Conservation (phyloP, 2,113 vertebrate genomes). For the Hyaena hyaena region DNA sequence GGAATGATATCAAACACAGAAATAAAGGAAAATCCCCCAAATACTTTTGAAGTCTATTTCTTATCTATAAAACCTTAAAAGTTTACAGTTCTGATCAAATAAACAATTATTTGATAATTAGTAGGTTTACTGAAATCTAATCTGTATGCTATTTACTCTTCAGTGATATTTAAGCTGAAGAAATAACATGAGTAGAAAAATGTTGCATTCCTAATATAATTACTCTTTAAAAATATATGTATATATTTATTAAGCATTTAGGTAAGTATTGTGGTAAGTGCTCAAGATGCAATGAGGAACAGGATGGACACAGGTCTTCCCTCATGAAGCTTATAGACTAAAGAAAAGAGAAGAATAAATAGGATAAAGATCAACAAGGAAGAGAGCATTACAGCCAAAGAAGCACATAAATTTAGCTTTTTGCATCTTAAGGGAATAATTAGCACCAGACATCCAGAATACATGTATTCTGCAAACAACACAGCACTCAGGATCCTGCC, state of each 20-base stretch:
- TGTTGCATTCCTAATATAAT: neutral
- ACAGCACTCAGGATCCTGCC: neutral
- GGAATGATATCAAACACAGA: neutral
- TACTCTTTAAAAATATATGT: neutral
- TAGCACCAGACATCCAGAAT: neutral
- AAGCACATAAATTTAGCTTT: neutral
- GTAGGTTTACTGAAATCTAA: neutral
- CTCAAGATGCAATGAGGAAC: neutral
- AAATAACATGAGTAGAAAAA: neutral
- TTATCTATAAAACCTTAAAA: neutral
- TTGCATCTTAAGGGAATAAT: neutral
- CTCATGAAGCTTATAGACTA: neutral
- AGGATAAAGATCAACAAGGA: neutral
- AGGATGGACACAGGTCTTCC: neutral
- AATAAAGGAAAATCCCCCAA: neutral
- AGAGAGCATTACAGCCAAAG: neutral
- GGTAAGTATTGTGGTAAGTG: neutral
- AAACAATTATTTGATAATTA: neutral
- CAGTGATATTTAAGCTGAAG: neutral
- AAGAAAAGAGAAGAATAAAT: neutral
- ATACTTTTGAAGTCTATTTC: neutral
- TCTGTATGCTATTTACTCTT: neutral
- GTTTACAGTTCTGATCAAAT: neutral
- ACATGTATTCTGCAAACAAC: neutral
- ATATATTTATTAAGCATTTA: neutral